These are phyloP conservation scores for Pteruthius melanotis DNA, from an alignment of 2,113 vertebrate genomes.

Conservation along the genomic window DNA sequence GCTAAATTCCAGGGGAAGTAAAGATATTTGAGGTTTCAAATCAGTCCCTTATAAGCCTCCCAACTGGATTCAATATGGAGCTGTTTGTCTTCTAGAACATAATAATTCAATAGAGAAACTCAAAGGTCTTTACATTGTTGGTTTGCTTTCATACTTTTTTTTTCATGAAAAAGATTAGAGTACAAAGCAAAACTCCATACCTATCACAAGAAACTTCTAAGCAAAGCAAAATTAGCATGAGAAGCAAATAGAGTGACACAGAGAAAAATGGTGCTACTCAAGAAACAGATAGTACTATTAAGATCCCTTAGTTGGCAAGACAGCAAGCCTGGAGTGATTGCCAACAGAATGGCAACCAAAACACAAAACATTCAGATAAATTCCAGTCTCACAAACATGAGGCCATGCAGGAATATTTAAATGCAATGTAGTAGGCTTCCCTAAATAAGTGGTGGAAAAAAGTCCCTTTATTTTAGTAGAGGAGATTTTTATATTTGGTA, in stretches of 20 bases:
- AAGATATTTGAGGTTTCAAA: background rate
- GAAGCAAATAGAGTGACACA: background rate
- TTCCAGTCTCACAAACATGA: background rate
- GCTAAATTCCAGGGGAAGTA: background rate
- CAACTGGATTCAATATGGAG: background rate
- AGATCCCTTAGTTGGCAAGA: background rate
- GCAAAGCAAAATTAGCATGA: constrained; percentile 2
- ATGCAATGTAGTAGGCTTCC: background rate
- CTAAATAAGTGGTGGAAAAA: background rate
- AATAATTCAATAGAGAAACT: background rate
- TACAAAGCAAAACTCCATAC: background rate
- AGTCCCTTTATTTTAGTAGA: background rate
- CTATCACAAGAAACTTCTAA: constrained; percentile 4
- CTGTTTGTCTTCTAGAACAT: background rate
- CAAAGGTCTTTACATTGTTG: background rate
- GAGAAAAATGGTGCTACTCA: constrained; percentile 10
- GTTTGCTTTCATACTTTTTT: background rate
- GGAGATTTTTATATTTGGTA: background rate
- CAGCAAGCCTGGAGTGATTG: constrained; percentile 12
- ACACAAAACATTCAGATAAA: background rate
- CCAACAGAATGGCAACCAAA: constrained; percentile 24
- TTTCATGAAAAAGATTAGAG: background rate
- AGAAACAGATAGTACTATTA: constrained; percentile 7
- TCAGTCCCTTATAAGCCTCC: background rate
- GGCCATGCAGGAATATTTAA: background rate